phyloP scores from a whole-genome alignment of 2,888 invertebrate genomes.

The Gymnocheta viridis region DNA sequence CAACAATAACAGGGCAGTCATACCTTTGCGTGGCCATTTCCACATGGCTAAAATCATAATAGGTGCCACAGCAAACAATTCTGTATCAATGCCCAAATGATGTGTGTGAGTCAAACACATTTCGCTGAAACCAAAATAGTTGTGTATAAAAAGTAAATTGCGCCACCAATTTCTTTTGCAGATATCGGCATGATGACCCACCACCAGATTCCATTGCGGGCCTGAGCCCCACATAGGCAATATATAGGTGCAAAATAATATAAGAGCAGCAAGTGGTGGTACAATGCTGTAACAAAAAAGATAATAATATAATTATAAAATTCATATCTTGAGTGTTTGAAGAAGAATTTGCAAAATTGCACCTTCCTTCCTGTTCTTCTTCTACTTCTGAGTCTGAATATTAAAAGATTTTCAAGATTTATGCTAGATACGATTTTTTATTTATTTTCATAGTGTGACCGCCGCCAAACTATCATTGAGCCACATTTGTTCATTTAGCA shows the following conservation, averaged over 20 bases:
- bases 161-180: conserved; percentile 88
- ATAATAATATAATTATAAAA: not conserved
- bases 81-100: conserved; percentile 88
- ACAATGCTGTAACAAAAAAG: conserved; percentile 82
- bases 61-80: conserved; percentile 86
- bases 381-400: no score
- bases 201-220: conserved; percentile 87
- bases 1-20: conserved; percentile 81
- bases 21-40: conserved; percentile 85
- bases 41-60: conserved; percentile 84
- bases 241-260: conserved; percentile 86
- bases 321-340: not conserved
- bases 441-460: no score
- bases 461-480: no score
- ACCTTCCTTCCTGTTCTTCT: no score
- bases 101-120: conserved; percentile 89
- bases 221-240: conserved; percentile 85
- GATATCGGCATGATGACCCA: conserved; percentile 86
- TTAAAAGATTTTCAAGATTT: no score
- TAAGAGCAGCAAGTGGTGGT: conserved; percentile 85
- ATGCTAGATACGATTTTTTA: no score
- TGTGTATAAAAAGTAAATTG: conserved; percentile 87
- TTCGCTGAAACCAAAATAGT: conserved; percentile 88
- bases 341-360: not conserved
- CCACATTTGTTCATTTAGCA: no score